phyloP scores from a whole-genome alignment of 2,797 vertebrate genomes.

The Gouania willdenowi region DNA sequence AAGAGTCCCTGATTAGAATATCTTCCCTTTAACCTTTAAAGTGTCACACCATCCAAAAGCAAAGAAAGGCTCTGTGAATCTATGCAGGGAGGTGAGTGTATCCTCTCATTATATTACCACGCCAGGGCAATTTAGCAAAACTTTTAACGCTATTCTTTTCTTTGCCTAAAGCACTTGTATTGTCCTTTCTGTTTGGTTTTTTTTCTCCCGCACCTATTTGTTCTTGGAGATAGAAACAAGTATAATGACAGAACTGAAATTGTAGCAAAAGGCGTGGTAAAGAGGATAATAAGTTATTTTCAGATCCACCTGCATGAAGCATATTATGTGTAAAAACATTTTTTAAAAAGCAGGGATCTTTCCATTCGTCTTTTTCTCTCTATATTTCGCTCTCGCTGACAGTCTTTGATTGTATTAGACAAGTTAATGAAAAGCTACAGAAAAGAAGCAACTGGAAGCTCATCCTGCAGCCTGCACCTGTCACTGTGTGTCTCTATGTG shows the following conservation, averaged over 20 bases:
- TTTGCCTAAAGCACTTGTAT: conserved; percentile 27
- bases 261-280: conserved; percentile 43
- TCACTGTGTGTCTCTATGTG: conserved; percentile 35
- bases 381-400: conserved; percentile 56
- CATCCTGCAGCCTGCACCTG: conserved; percentile 53
- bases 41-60: conserved; percentile 44
- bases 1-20: conserved; percentile 77
- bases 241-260: conserved; percentile 33
- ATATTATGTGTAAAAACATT: conserved; percentile 32
- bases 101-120: conserved; percentile 57
- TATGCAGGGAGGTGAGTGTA: conserved; percentile 50
- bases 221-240: conserved; percentile 36
- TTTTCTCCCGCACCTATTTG: conserved; percentile 18
- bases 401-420: conserved; percentile 67
- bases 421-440: conserved; percentile 69
- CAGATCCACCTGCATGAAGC: conserved; percentile 30
- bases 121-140: conserved; percentile 53
- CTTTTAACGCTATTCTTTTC: too few relatives aligned
- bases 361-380: conserved; percentile 31
- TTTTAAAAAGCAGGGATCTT: conserved; percentile 12
- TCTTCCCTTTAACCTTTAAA: conserved; percentile 74
- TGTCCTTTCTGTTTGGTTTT: conserved; percentile 10
- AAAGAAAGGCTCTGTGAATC: conserved; percentile 52
- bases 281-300: conserved; percentile 55
- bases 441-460: conserved; percentile 42